Evolutionary conservation across 2,113 vertebrate genomes (phyloP), one percentile per base, ranked within the genome.

Genomic region (Alethe diademata): DNA sequence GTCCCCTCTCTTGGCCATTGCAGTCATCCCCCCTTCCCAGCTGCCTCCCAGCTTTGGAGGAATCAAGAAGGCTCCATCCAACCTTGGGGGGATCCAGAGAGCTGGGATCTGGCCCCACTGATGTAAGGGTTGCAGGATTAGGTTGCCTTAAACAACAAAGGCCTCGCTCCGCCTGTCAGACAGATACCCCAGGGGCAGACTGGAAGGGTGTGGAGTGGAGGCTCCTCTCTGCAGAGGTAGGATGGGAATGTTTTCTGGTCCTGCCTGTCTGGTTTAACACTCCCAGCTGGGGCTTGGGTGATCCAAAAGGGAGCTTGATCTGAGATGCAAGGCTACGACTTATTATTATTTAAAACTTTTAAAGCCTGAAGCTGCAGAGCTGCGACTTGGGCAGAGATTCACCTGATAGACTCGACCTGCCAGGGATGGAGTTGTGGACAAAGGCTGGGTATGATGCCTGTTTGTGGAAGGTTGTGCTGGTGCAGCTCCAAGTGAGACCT

Each of bases 201-300:
- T 83, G 67, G 61, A 35, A 88, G 93, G 93, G 94, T 69, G 93
- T 88, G 95, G 91, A 51, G 64, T 70, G 35, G 47, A 79, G 47
- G 64, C 71, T 94, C 1, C 64, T 80, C 72, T 85, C 73, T 53
- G 43, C 83, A 84, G 64, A 93, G 35, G 62, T 76, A 91, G 82
- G 85, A 83, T 56, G 88, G 88, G 85, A 95, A 94, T 1, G 2
- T 70, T 82, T 91, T 82, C 90, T 80, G 67, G 82, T 94, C 90
- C 90, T 93, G 64, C 90, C 72, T 88, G 93, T 88, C 79, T 95
- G 93, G 94, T 92, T 92, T 88, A 64, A 75, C 64, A 65, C 70
- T 93, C 56, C 70, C 4, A 19, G 84, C 51, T 86, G 74, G 58
- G 64, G 47, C 70, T 85, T 78, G 86, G 76, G 15, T 64, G 76